Evolutionary conservation across 30 jellyfish, hydroid and myxozoan genomes (phyloP), one percentile per base, ranked within the genome.

Genomic region (Aurelia aurita): DNA sequence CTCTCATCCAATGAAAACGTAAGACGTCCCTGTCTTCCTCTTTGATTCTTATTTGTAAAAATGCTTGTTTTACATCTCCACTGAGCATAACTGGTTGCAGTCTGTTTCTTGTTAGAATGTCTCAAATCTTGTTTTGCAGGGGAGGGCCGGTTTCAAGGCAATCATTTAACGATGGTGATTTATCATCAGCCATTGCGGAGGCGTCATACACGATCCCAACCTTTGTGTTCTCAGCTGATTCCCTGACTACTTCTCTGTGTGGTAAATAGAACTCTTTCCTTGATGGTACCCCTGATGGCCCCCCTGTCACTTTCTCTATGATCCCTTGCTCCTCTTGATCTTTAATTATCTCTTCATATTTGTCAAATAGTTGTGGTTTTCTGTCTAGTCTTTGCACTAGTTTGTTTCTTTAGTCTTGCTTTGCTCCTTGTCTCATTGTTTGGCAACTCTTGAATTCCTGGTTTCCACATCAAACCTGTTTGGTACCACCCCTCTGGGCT

Each of bases 141-240:
- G 84, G 64, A 28, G 91, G 96, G 13, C 96, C 96, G 2, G 81
- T 51, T 45, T 87, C 96, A 20, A 78, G 35, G 55, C 96, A 87
- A 67, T 87, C 96, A 64, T 87, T 87, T 27, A 87, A 44, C 1
- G 96, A 77, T 14, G 82, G 67, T 16, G 39, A 8, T 4, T 22
- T 28, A 57, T 78, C 80, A 31, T 69, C 49, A 18, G 60, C 58
- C 69, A 57, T 77, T 31, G 92, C 71, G 13, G 61, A 59, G 7
- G 91, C 96, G 73, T 87, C 91, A 66, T 61, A 87, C 34, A 77
- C 96, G 11, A 87, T 61, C 15, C 88, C n/a, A 20, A 77, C 62
- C 34, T 87, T 87, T 12, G 91, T 78, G 14, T 57, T 77, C 25
- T 87, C 83, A 9, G 84, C 51, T 3, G 19, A 27, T 20, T 77